Percentiles rank a stretch among this genome's conserved stretches.
phyloP scores from a whole-genome alignment of 2,888 invertebrate genomes.

The Macrosoma leucophasiata region DNA sequence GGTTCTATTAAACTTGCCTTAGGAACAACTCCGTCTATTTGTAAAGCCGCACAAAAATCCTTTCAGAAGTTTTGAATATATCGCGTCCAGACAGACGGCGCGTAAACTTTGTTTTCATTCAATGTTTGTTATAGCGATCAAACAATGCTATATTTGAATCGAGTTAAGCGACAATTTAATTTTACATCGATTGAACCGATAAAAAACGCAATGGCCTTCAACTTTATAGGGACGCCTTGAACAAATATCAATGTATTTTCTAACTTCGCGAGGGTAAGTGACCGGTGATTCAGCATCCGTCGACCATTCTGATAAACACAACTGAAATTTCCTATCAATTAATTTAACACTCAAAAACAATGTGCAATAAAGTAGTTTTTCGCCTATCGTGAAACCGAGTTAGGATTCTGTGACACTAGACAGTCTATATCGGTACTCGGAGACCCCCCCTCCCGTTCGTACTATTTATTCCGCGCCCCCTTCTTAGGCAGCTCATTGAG shows the following conservation, averaged over 20 bases:
- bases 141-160: too few species aligned
- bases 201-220: too few species aligned
- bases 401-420: too few species aligned
- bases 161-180: too few species aligned
- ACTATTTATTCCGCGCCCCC: constrained; percentile 51
- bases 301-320: constrained; percentile 12
- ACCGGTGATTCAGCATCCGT: constrained; percentile 49
- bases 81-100: too few species aligned
- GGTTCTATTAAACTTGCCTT: too few species aligned
- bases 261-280: constrained; percentile 55
- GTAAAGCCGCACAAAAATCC: too few species aligned
- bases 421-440: constrained; percentile 47
- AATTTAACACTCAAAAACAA: not conserved
- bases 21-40: too few species aligned
- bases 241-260: constrained; percentile 40
- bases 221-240: constrained; percentile 6
- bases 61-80: too few species aligned
- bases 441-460: constrained; percentile 35
- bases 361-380: not conserved
- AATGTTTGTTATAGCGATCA: too few species aligned
- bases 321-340: not conserved
- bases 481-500: constrained; percentile 46
- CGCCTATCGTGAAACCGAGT: not conserved
- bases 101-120: too few species aligned
- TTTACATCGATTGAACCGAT: too few species aligned